A percentile compares a stretch with the other conserved stretches of the same genome.
Evolutionary conservation across 1,140 invertebrate genomes (phyloP).

Genomic region (Rhyzopertha dominica): DNA sequence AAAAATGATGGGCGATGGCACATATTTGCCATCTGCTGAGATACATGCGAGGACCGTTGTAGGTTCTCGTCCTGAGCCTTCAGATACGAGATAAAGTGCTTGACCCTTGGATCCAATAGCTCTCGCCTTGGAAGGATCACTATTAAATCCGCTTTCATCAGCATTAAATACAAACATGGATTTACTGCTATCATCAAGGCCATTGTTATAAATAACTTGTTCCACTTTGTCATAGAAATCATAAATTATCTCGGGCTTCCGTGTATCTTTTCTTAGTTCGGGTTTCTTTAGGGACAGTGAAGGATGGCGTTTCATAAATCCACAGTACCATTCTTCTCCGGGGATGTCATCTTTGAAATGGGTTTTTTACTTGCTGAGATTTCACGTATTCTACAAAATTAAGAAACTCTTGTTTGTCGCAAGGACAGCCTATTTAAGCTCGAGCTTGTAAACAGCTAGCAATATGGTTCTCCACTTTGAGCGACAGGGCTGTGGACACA

Average conservation of each 20-base stretch:
- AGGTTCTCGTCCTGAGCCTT: constrained; percentile 3
- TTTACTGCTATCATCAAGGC: too few species aligned
- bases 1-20: constrained; percentile 7
- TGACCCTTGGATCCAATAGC: constrained; percentile 31
- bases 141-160: constrained; percentile 17
- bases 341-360: constrained; percentile 15
- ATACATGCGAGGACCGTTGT: constrained; percentile 4
- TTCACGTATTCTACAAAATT: constrained; percentile 14
- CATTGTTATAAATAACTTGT: constrained; percentile 4
- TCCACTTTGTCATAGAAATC: constrained; percentile 19
- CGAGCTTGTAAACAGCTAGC: constrained; percentile 10
- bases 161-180: constrained; percentile 25
- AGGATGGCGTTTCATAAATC: constrained; percentile 7
- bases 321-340: constrained; percentile 19
- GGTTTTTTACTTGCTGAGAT: constrained; percentile 12
- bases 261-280: constrained; percentile 18
- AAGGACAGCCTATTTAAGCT: constrained; percentile 16
- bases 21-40: neutral
- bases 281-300: constrained; percentile 18
- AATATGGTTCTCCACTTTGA: constrained; percentile 11
- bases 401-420: constrained; percentile 14
- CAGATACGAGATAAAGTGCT: constrained; percentile 24
- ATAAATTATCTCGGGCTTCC: constrained; percentile 20
- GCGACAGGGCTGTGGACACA: neutral
- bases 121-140: constrained; percentile 15